Evolutionary conservation across 2,113 vertebrate species (phyloP), one percentile per base, ranked within the genome.

Genomic region (Silurus asotus): DNA sequence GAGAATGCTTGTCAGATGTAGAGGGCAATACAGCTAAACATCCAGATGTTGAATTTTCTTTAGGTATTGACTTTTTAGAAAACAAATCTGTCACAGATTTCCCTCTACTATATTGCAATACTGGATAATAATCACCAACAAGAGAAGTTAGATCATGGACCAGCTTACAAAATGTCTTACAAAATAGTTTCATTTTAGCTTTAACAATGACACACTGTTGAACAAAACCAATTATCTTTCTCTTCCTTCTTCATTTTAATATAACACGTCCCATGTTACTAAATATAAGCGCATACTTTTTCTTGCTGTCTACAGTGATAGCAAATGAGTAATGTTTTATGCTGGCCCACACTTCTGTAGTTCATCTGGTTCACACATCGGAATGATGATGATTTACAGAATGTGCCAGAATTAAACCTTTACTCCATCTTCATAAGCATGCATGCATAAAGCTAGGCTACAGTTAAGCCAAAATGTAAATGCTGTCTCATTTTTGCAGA

Each of bases 281-380:
- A 77, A 55, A 77, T 77, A 55, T 77, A 77, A 77, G 51, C 51
- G 25, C 74, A 55, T 77, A 28, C 74, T 8, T 55, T 23, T 25
- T 77, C 5, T n/a, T 77, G 23, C 74, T 15, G 23, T 55, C 20
- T 15, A 77, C 51, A 23, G 11, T 77, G 51, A 25, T 7, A 55
- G 51, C 51, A 55, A 77, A 14, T 55, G 74, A 77, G 51, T 77
- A 77, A 77, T 77, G 74, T 11, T 23, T 6, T 25, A 14, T n/a
- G 23, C 13, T 8, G 45, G 23, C 48, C n/a, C 51, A 77, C 51
- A 77, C 74, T 55, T 51, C 49, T 3, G 20, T 25, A 77, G 13
- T 55, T 77, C 74, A 53, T 55, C n/a, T 28, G 13, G 11, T 2
- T 55, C 23, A 55, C 51, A 77, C 25, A 77, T 55, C 8, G 51